These are phyloP conservation scores for Pangasianodon hypophthalmus DNA, from an alignment of 2,113 vertebrate species.

Conservation along the genomic window DNA sequence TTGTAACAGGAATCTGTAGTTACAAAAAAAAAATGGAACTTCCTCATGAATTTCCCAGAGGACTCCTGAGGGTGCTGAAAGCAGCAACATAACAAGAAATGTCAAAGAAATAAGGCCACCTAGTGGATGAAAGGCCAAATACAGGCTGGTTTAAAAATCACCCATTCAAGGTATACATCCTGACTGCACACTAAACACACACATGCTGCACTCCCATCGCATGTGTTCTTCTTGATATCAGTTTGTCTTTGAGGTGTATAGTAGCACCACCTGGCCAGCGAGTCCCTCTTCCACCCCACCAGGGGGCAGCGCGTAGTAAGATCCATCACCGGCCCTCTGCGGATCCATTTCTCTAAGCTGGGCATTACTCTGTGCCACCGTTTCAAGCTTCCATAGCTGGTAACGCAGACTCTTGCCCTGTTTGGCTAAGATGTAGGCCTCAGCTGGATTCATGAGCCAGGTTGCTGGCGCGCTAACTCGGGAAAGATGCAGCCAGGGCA, in stretches of 20 bases:
- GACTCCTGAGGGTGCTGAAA: not conserved
- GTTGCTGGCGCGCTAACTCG: conserved; percentile 19
- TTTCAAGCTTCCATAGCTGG: conserved; percentile 81
- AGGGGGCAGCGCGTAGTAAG: conserved; percentile 76
- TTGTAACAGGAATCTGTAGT: not conserved
- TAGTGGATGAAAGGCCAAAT: conserved; percentile 35
- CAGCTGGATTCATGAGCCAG: not conserved
- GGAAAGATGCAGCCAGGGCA: conserved; percentile 70
- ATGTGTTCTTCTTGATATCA: not conserved
- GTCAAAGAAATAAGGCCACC: conserved; percentile 35
- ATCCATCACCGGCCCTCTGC: conserved; percentile 72
- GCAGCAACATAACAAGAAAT: not conserved
- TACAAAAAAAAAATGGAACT: not conserved
- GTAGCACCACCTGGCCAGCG: conserved; percentile 79
- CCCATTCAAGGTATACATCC: not conserved
- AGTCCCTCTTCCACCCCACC: conserved; percentile 80
- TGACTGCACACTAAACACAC: not conserved
- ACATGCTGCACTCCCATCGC: not conserved
- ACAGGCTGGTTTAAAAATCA: not conserved
- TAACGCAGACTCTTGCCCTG: conserved; percentile 88
- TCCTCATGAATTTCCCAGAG: not conserved
- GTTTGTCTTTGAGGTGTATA: conserved; percentile 63
- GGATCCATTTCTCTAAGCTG: conserved; percentile 83
- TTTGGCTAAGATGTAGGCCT: conserved; percentile 78
- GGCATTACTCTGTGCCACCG: conserved; percentile 78